Percentiles rank a stretch among this genome's conserved stretches.
Evolutionary conservation across 2,797 vertebrate genomes (phyloP).

Genomic region (Pseudopleuronectes americanus): DNA sequence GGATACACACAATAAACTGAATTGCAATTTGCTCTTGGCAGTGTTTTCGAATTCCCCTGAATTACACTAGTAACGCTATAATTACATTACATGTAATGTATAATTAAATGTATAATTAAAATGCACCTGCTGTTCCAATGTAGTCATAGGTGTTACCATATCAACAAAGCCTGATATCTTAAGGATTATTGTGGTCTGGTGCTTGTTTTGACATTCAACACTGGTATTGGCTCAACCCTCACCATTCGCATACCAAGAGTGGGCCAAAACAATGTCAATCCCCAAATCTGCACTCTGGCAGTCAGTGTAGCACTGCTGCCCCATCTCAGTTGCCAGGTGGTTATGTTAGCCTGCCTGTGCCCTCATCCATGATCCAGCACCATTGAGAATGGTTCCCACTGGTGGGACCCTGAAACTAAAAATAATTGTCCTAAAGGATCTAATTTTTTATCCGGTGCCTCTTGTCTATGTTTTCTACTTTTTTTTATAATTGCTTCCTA

Average conservation of each 20-base stretch:
- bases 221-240: not conserved
- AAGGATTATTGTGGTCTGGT: not conserved
- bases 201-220: not conserved
- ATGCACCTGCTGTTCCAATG: not conserved
- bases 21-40: not conserved
- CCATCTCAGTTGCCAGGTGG: conserved; percentile 18
- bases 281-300: conserved; percentile 15
- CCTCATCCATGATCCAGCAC: conserved; percentile 35
- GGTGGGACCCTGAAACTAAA: conserved; percentile 56
- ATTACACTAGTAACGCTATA: not conserved
- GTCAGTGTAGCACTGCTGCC: conserved; percentile 47
- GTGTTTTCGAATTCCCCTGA: not conserved
- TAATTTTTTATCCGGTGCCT: conserved; percentile 61
- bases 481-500: conserved; percentile 30
- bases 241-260: conserved; percentile 4
- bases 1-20: not conserved
- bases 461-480: conserved; percentile 38
- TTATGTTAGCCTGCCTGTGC: conserved; percentile 48
- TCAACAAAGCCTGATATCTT: not conserved
- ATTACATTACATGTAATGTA: no score
- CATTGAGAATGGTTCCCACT: conserved; percentile 59
- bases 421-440: conserved; percentile 36
- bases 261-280: conserved; percentile 9
- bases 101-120: not conserved
- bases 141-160: conserved; percentile 16